Conservation (phyloP, 2,797 vertebrate genomes). For the Brachymystax lenok region DNA sequence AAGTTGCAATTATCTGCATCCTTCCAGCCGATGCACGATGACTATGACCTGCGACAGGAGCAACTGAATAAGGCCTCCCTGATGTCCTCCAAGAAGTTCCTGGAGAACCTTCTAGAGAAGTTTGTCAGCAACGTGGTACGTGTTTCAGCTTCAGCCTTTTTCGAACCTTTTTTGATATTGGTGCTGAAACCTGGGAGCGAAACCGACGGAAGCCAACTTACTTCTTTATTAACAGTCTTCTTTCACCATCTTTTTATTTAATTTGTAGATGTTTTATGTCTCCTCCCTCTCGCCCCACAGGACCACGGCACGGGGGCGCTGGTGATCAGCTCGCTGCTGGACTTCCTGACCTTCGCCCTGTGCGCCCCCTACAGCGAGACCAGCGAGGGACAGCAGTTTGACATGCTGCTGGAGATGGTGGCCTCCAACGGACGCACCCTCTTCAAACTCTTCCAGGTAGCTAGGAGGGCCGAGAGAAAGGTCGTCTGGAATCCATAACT, state of each 20-base stretch:
- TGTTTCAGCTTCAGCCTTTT: constrained; percentile 9
- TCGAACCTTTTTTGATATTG: neutral
- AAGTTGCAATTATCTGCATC: neutral
- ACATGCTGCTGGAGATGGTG: constrained; percentile 98
- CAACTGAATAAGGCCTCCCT: constrained; percentile 98
- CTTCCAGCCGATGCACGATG: constrained; percentile 96
- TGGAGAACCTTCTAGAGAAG: constrained; percentile 98
- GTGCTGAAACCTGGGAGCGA: no score
- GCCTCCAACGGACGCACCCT: constrained; percentile 93
- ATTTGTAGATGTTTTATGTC: neutral
- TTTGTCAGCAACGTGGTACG: constrained; percentile 97
- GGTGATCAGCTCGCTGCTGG: constrained; percentile 97
- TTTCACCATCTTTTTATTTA: no score
- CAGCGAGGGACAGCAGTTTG: constrained; percentile 97
- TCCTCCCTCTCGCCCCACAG: constrained; percentile 63
- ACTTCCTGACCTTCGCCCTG: constrained; percentile 98
- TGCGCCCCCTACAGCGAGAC: constrained; percentile 99
- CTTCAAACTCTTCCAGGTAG: constrained; percentile 97
- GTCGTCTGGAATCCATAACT: neutral
- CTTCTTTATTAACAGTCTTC: neutral
- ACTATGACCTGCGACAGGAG: constrained; percentile 97
- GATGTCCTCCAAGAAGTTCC: constrained; percentile 97
- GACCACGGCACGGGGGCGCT: constrained; percentile 96
- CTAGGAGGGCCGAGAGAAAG: neutral
- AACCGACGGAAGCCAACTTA: neutral